Base-by-base conservation (phyloP, 1,140 invertebrate species). In the Physella acuta region DNA sequence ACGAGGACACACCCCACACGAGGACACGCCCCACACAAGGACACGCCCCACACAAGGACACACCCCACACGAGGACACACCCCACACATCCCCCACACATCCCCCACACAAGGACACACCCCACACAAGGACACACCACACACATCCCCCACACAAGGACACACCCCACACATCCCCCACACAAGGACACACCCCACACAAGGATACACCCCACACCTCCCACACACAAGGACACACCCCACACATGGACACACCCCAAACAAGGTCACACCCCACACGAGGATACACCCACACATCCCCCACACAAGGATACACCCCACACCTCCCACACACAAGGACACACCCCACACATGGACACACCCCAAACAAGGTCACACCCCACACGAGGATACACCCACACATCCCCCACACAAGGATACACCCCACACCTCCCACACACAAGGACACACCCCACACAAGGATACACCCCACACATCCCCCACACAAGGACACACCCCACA, bases 181-280 rank as follows among this genome's bases (percentile, higher is more conserved):
- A n/a, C n/a, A n/a, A n/a, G n/a, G n/a, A 62, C 3, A 5, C 3
- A 24, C 33, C 20, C 39, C 20, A 44, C 8, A 44, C 39, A 8
- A 11, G 39, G 39, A 44, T 20, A 44, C 39, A 11, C 60, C 26
- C 60, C 16, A 14, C 8, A 36, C 16, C 17, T 17, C 26, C 14
- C 3, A 4, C 14, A 37, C 11, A 37, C 33, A 34, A 20, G 28
- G 36, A 51, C 62, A 64, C 39, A 8, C 28, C 5, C 28, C 53
- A 24, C 53, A 24, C 53, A 24, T 44, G 2, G 36, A 64, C 62
- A 51, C 62, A 49, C 62, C 20, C 62, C 39, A 64, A 36, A 51
- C 62, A 64, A n/a, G 28, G 36, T 49, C 36, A 64, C n/a, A n/a
- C 62, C 31, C 62, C 20, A 64, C 36, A 64, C 62, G 51, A 30